Percentiles rank a stretch among this genome's conserved stretches.
Evolutionary conservation across 2,888 invertebrate genomes (phyloP).

Genomic region (Nemoura dubitans): DNA sequence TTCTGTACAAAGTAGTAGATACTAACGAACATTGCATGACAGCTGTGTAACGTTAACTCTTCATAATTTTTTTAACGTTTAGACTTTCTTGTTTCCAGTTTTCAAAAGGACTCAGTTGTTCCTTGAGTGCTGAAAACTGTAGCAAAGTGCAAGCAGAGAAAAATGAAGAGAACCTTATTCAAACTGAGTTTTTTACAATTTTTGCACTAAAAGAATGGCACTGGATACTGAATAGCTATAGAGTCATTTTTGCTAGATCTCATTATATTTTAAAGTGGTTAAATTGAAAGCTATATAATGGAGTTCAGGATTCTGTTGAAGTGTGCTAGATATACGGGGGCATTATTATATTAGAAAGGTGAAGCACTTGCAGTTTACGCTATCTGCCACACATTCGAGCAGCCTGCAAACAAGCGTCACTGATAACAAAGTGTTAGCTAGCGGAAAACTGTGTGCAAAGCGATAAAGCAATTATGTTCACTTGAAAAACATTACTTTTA

Average conservation of each 20-base stretch:
- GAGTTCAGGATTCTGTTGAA: not conserved
- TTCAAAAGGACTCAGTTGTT: not conserved
- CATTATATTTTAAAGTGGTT: not conserved
- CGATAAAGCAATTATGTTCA: slow-evolving; percentile 5
- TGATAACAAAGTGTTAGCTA: not conserved
- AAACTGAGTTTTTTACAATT: not conserved
- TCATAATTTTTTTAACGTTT: no score
- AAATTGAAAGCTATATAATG: not conserved
- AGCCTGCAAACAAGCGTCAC: not conserved
- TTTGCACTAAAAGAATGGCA: not conserved
- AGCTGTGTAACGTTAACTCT: no score
- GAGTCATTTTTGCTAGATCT: not conserved
- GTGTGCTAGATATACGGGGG: not conserved
- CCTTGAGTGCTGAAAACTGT: not conserved
- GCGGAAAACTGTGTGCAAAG: not conserved
- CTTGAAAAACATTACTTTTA: not conserved
- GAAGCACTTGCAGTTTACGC: not conserved
- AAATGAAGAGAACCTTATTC: not conserved
- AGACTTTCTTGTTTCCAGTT: not conserved
- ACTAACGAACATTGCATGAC: no score
- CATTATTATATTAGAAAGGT: not conserved
- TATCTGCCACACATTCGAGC: not conserved
- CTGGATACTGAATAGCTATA: not conserved
- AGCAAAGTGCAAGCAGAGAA: not conserved
- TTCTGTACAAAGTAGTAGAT: no score